Percentiles rank a stretch among this genome's conserved stretches.
These are phyloP conservation scores for Drosophila navojoa DNA, from an alignment of 1,140 invertebrate genomes.

Conservation along the genomic window DNA sequence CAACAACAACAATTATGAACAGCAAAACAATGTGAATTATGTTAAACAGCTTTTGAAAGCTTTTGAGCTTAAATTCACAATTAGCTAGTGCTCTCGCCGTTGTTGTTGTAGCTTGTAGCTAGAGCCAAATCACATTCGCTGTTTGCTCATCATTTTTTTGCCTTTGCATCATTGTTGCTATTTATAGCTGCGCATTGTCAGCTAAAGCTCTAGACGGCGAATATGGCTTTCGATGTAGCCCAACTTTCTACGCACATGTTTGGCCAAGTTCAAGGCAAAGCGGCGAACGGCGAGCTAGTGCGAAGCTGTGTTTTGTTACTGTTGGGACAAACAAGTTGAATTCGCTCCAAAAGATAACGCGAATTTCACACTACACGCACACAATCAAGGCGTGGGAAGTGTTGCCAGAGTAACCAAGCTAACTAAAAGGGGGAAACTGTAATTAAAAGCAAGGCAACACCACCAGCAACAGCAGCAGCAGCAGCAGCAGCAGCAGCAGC, in stretches of 20 bases:
- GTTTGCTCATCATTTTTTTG: constrained; percentile 25
- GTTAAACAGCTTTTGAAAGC: constrained; percentile 32
- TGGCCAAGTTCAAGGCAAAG: constrained; percentile 45
- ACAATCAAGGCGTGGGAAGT: constrained; percentile 64
- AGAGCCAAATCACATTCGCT: constrained; percentile 1
- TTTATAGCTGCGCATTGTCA: constrained; percentile 11
- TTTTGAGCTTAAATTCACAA: constrained; percentile 17
- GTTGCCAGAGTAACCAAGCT: constrained; percentile 49
- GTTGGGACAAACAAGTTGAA: constrained; percentile 28
- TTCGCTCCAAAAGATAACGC: constrained; percentile 29
- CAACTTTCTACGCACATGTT: constrained; percentile 40
- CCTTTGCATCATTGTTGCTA: constrained; percentile 33
- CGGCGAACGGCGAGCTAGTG: background rate
- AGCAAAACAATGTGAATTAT: constrained; percentile 34
- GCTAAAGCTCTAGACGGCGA: background rate
- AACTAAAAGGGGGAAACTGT: constrained; percentile 34
- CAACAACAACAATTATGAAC: background rate
- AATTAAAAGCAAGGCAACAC: constrained; percentile 63
- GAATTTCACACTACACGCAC: constrained; percentile 27
- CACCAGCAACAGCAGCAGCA: too few species aligned
- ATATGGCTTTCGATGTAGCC: constrained; percentile 33
- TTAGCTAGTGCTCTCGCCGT: background rate
- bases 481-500: background rate
- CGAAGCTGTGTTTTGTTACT: background rate
- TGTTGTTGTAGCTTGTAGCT: constrained; percentile 4